Evolutionary conservation across 1,140 invertebrate species (phyloP).

Genomic region (Heliconius hewitsoni): DNA sequence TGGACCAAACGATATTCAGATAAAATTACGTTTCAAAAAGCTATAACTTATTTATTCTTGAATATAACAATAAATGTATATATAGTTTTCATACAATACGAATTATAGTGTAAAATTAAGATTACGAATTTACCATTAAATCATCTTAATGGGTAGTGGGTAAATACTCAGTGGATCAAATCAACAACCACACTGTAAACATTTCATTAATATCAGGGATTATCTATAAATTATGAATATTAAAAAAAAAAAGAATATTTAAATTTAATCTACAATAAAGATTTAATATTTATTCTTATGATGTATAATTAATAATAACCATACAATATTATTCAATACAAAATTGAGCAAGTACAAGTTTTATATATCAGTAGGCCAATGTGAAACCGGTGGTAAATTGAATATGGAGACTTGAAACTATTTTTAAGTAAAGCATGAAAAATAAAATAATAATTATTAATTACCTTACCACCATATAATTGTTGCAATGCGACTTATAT

Average conservation of each 20-base stretch:
- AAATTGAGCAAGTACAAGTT: conserved; percentile 18
- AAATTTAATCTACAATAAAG: too few relatives aligned
- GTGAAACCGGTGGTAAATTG: background rate
- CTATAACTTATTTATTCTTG: background rate
- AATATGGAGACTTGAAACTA: background rate
- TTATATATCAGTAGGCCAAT: conserved; percentile 31
- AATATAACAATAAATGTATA: background rate
- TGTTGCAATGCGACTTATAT: too few relatives aligned
- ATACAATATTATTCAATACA: conserved; percentile 18
- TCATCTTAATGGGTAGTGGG: too few relatives aligned
- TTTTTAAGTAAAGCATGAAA: background rate
- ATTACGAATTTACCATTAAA: too few relatives aligned
- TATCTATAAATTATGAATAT: too few relatives aligned
- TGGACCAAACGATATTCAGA: conserved; percentile 35
- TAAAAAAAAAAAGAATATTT: too few relatives aligned
- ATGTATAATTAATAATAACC: background rate
- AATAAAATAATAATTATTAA: background rate
- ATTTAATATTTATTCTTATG: background rate
- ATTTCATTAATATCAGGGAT: too few relatives aligned
- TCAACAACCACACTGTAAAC: too few relatives aligned
- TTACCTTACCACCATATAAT: too few relatives aligned
- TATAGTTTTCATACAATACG: background rate
- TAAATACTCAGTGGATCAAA: too few relatives aligned
- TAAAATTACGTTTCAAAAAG: conserved; percentile 27
- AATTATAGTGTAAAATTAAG: background rate